Evolutionary conservation across 2,888 invertebrate species (phyloP).

Genomic region (Archips crataeganus): DNA sequence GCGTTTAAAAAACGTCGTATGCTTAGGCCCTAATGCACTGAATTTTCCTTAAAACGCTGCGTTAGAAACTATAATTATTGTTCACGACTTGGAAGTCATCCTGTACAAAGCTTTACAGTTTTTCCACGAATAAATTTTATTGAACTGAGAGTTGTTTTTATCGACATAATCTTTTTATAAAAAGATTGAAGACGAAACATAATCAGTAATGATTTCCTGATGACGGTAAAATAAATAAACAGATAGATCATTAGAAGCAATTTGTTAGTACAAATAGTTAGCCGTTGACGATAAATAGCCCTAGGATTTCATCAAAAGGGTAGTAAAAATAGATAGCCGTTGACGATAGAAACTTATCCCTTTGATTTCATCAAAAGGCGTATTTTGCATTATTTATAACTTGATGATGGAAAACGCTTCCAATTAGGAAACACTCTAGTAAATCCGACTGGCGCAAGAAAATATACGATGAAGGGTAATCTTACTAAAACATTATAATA

Average conservation of each 20-base stretch:
- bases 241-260: not conserved
- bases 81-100: too few species aligned
- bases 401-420: not conserved
- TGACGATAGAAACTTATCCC: too few species aligned
- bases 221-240: not conserved
- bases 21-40: too few species aligned
- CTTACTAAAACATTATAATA: too few species aligned
- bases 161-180: not conserved
- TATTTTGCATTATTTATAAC: not conserved
- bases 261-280: constrained; percentile 4
- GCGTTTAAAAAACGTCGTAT: too few species aligned
- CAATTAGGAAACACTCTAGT: not conserved
- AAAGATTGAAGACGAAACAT: constrained; percentile 18
- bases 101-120: too few species aligned
- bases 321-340: not conserved
- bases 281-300: too few species aligned
- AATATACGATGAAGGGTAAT: too few species aligned
- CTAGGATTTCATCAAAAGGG: not conserved
- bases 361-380: not conserved
- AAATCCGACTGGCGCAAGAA: not conserved
- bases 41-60: too few species aligned
- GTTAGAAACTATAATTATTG: too few species aligned
- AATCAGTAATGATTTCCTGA: constrained; percentile 12
- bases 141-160: not conserved
- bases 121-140: not conserved